Evolutionary conservation across 2,113 vertebrate species (phyloP), one percentile per base, ranked within the genome.

Genomic region (Motacilla alba): DNA sequence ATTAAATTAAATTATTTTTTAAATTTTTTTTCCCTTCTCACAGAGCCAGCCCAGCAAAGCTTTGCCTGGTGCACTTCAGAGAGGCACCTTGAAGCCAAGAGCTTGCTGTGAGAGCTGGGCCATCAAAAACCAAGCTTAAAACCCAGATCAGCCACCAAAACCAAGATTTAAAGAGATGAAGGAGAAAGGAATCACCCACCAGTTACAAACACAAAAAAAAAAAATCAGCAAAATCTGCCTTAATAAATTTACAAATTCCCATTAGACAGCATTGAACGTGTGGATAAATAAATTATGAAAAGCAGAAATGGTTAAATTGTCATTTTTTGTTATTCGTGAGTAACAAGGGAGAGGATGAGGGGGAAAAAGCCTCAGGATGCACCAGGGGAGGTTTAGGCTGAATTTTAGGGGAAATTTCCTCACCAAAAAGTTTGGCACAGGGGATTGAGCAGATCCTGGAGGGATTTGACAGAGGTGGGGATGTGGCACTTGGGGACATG

Each of bases 241-340:
- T 10, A 21, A 55, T 55, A 70, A 47, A 79, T 16, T 16, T 1
- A n/a, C 6, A 30, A 24, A 39, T n/a, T 39, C 33, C 14, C n/a
- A 53, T 70, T 20, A 30, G 39, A 24, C 39, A 46, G 47, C 47
- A 14, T 41, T 78, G 9, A 46, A 55, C 0, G 0, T 5, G 47
- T 20, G 24, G 41, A 21, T 55, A n/a, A 41, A 47, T 30, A 5
- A 79, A 47, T 55, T 9, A 41, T 4, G 10, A 26, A 41, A 62
- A 30, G 11, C 13, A n/a, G 30, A 17, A 55, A 19, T 20, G 7
- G 6, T 87, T 46, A 27, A 49, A 43, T 50, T 2, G 19, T 9
- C 1, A 5, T 16, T 33, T 35, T 46, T 62, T 69, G 22, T 39
- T 28, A 13, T 62, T 39, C 14, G 21, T 11, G 22, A 44, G 31